Evolutionary conservation across 2,888 invertebrate genomes (phyloP).

Genomic region (Timandra comae): DNA sequence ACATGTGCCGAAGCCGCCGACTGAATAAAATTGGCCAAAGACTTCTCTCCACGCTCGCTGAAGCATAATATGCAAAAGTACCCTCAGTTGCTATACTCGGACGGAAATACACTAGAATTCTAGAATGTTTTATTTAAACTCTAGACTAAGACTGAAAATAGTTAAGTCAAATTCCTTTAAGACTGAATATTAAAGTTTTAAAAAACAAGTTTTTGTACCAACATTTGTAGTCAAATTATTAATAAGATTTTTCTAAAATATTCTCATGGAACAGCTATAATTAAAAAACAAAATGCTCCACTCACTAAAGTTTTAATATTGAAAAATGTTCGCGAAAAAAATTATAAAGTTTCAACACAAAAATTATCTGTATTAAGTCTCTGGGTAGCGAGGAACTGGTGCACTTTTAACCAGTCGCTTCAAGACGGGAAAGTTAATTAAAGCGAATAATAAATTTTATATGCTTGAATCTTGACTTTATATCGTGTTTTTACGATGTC

Average conservation of each 20-base stretch:
- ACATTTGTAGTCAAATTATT: no score
- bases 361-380: conserved; percentile 14
- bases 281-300: no score
- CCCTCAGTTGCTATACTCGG: neutral
- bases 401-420: conserved; percentile 5
- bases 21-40: conserved; percentile 1
- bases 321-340: no score
- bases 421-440: conserved; percentile 21
- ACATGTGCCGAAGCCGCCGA: neutral
- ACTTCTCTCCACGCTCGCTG: neutral
- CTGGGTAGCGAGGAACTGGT: neutral
- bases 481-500: conserved; percentile 20
- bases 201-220: no score
- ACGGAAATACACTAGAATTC: no score
- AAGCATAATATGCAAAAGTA: neutral
- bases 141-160: no score
- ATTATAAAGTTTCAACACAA: neutral
- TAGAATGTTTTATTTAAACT: no score
- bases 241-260: no score
- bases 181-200: no score
- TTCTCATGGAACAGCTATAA: no score
- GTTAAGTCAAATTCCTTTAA: no score
- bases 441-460: conserved; percentile 18
- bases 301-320: no score
- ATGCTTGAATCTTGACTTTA: conserved; percentile 23